These are phyloP conservation scores for Eupithecia insigniata DNA, from an alignment of 2,888 invertebrate species.

Conservation along the genomic window DNA sequence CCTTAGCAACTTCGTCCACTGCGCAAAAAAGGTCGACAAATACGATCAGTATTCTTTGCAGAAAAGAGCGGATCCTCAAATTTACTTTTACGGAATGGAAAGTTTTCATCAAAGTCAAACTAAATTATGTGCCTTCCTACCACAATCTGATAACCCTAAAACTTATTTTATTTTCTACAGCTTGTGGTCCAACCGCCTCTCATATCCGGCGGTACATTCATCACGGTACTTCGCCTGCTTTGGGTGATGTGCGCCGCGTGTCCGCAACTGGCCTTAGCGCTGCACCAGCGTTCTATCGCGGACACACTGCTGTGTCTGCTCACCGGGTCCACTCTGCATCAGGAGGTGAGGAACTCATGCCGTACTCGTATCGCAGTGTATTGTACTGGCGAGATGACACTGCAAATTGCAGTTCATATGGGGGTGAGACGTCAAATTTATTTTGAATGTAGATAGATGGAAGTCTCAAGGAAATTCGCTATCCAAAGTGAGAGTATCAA, in stretches of 20 bases:
- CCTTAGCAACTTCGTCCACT: too few relatives aligned
- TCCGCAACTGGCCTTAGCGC: conserved; percentile 95
- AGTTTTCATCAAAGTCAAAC: too few relatives aligned
- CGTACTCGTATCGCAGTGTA: neutral
- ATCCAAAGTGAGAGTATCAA: neutral
- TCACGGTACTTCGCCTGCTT: conserved; percentile 97
- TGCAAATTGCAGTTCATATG: neutral
- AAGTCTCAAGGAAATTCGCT: neutral
- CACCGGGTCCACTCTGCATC: conserved; percentile 91
- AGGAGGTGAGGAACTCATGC: conserved; percentile 58
- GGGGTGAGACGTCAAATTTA: too few relatives aligned
- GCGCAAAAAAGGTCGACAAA: neutral
- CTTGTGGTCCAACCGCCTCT: conserved; percentile 97
- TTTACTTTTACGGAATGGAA: too few relatives aligned
- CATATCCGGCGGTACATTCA: conserved; percentile 97
- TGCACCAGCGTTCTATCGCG: conserved; percentile 97
- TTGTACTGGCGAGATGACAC: neutral
- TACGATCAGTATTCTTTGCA: too few relatives aligned
- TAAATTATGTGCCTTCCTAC: neutral
- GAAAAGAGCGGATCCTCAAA: too few relatives aligned
- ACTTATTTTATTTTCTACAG: conserved; percentile 66
- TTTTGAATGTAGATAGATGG: neutral
- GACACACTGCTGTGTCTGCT: conserved; percentile 97
- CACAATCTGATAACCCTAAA: neutral
- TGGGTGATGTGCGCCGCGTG: conserved; percentile 98